Evolutionary conservation across 1,140 invertebrate genomes (phyloP), one percentile per base, ranked within the genome.

Genomic region (Drosophila yakuba): DNA sequence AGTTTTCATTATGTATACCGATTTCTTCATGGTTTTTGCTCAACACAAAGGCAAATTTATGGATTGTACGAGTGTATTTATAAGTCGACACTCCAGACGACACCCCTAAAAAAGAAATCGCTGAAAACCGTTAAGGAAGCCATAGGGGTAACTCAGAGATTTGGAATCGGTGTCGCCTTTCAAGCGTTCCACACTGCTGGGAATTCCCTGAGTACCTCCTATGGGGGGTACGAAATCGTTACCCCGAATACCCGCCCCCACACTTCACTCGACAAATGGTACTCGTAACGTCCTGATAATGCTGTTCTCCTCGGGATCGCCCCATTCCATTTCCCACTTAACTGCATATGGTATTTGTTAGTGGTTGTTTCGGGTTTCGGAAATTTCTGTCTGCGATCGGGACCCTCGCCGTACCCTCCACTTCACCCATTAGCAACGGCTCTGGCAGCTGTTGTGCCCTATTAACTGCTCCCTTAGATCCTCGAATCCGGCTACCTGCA

Each of bases 281-380:
- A 28, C 36, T 25, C 41, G n/a, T 57, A 43, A 43, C 23, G 38
- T n/a, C 2, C 69, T 71, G 43, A 69, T 56, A 17, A 43, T 35
- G 35, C 32, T 32, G 25, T 41, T 59, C 50, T 57, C 12, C 62
- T 35, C 38, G 38, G 14, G 35, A 12, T 52, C 54, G 14, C 44
- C 44, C 51, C 74, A 20, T 56, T 11, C 43, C 43, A 14, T 45
- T 56, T 69, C 41, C 67, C 63, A 69, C 64, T 71, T 69, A 56
- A 60, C 47, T 66, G 35, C 56, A 56, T 68, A 67, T 44, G 28
- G 17, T 32, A 48, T 39, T 47, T 75, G 62, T 50, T 66, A 59
- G 81, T 74, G 62, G 78, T 88, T 63, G 83, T 66, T 82, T 85
- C 61, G 63, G 47, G 69, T 86, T 85, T 78, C 64, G 47, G 55